A percentile compares a stretch with the other conserved stretches of the same genome.
These are phyloP conservation scores for Crotalus helleri DNA, from an alignment of 2,113 vertebrate species.

Conservation along the genomic window DNA sequence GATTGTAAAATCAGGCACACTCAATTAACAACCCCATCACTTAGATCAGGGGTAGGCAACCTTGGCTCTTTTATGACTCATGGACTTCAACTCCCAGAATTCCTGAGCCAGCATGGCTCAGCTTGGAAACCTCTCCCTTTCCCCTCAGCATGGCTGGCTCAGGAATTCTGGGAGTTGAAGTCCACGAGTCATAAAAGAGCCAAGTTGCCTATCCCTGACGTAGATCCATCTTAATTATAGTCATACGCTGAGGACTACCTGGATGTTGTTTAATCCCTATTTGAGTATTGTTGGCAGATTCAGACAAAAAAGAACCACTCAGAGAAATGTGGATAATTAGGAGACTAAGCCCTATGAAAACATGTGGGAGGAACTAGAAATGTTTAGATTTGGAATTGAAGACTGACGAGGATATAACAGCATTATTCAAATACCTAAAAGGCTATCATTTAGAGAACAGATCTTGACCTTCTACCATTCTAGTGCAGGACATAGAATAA, in stretches of 20 bases:
- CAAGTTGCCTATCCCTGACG: not conserved
- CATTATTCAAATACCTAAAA: not conserved
- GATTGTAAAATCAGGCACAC: not conserved
- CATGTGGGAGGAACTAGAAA: not conserved
- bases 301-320: not conserved
- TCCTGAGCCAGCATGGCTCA: too few relatives aligned
- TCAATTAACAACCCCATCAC: not conserved
- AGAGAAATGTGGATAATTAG: not conserved
- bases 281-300: not conserved
- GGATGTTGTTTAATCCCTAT: not conserved
- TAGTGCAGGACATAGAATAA: not conserved
- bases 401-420: not conserved
- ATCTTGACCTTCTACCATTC: not conserved
- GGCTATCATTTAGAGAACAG: not conserved
- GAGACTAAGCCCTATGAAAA: not conserved
- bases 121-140: too few relatives aligned
- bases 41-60: not conserved
- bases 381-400: not conserved
- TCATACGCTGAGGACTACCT: not conserved
- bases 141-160: too few relatives aligned
- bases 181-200: too few relatives aligned
- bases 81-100: too few relatives aligned
- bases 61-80: too few relatives aligned
- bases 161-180: too few relatives aligned
- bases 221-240: not conserved